These are phyloP conservation scores for Rana temporaria DNA, from an alignment of 2,113 vertebrate species.

Conservation along the genomic window DNA sequence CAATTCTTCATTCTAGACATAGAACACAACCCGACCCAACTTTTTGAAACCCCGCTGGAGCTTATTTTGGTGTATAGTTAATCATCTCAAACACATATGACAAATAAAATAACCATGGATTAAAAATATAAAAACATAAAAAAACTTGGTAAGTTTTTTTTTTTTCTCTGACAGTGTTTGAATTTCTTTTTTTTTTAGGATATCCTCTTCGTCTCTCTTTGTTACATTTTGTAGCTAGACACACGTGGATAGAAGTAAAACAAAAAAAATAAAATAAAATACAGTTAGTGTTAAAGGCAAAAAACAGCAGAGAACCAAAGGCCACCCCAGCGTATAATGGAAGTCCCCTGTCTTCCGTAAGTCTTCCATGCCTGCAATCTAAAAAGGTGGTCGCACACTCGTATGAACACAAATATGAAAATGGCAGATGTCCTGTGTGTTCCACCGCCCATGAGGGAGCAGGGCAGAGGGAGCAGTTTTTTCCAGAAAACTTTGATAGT, in stretches of 20 bases:
- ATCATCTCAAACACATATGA: conserved; percentile 10
- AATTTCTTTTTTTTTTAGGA: conserved; percentile 78
- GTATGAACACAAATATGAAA: conserved; percentile 64
- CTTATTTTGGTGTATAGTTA: conserved; percentile 68
- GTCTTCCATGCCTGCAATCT: conserved; percentile 73
- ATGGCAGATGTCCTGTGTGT: conserved; percentile 73
- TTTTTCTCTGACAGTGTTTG: conserved; percentile 69
- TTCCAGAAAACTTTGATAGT: conserved; percentile 57
- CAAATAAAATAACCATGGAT: conserved; percentile 76
- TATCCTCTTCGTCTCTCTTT: neutral
- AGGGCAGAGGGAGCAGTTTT: conserved; percentile 59
- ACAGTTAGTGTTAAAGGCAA: conserved; percentile 98
- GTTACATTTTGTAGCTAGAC: conserved; percentile 90
- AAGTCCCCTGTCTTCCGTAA: conserved; percentile 69
- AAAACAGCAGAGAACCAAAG: conserved; percentile 82
- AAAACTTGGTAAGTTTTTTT: conserved; percentile 73
- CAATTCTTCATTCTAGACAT: no score
- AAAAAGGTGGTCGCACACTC: conserved; percentile 17
- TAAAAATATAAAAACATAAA: conserved; percentile 77
- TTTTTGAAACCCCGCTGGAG: conserved; percentile 63
- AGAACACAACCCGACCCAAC: conserved; percentile 23
- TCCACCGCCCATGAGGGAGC: conserved; percentile 67
- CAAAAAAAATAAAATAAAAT: conserved; percentile 82
- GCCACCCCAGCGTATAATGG: conserved; percentile 78
- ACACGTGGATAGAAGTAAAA: conserved; percentile 95